Evolutionary conservation across 1,140 invertebrate genomes (phyloP).

Genomic region (Drosophila sp.): DNA sequence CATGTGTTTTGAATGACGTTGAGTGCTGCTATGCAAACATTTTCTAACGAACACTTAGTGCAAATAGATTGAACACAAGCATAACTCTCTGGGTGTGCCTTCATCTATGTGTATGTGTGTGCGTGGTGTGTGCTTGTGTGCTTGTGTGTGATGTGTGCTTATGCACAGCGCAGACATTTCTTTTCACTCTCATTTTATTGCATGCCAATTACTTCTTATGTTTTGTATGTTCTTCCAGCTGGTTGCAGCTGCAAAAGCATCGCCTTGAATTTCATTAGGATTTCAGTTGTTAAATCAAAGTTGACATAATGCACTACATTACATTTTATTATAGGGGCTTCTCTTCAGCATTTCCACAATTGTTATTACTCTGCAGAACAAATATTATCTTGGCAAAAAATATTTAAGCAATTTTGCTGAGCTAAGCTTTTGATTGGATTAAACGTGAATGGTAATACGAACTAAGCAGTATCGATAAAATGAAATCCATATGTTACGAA

Average conservation of each 20-base stretch:
- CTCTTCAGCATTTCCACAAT: conserved; percentile 12
- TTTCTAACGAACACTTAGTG: conserved; percentile 83
- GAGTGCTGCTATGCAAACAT: conserved; percentile 83
- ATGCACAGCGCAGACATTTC: conserved; percentile 22
- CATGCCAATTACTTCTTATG: conserved; percentile 80
- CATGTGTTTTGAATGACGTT: conserved; percentile 82
- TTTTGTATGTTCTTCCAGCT: conserved; percentile 27
- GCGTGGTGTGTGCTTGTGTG: conserved; percentile 29
- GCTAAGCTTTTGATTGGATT: too few species aligned
- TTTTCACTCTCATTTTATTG: conserved; percentile 55
- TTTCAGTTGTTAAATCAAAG: conserved; percentile 50
- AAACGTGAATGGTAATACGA: too few species aligned
- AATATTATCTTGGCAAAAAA: conserved; percentile 3
- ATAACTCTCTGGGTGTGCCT: conserved; percentile 14
- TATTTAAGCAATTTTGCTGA: too few species aligned
- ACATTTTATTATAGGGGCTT: conserved; percentile 20
- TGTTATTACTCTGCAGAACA: conserved; percentile 32
- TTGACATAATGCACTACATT: conserved; percentile 49
- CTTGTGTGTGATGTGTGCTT: conserved; percentile 7
- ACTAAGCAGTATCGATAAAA: too few species aligned
- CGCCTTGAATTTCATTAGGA: conserved; percentile 74
- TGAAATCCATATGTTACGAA: too few species aligned
- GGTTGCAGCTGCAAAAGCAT: conserved; percentile 48
- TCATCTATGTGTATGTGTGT: conserved; percentile 16
- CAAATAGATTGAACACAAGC: conserved; percentile 74